Conservation (phyloP, 2,113 vertebrate genomes). For the Chiloscyllium plagiosum region DNA sequence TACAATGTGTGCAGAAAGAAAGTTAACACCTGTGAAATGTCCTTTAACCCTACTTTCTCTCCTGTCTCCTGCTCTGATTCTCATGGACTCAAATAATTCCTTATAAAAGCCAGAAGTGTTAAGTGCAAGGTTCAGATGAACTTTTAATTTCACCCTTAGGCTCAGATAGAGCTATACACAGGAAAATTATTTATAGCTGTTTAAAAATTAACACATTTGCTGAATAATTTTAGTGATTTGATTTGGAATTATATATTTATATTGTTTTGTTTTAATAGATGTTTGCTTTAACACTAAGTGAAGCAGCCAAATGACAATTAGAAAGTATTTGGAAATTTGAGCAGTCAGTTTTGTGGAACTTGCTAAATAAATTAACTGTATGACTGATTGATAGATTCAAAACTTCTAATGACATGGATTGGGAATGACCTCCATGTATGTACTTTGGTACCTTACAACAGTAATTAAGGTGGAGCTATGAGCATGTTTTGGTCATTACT, state of each 20-base stretch:
- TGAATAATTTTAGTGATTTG: not conserved
- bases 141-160: not conserved
- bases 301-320: not conserved
- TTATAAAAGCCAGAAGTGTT: not conserved
- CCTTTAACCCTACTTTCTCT: not conserved
- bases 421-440: not conserved
- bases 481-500: not conserved
- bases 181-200: not conserved
- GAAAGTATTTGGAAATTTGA: not conserved
- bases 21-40: not conserved
- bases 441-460: not conserved
- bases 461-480: not conserved
- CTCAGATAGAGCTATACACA: not conserved
- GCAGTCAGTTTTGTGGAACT: not conserved
- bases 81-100: not conserved
- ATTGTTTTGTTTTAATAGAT: not conserved
- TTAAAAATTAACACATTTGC: not conserved
- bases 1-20: not conserved
- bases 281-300: not conserved
- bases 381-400: not conserved
- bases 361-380: not conserved
- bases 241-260: not conserved
- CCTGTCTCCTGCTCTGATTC: not conserved
- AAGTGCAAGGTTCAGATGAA: slow-evolving; percentile 2
- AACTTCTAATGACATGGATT: not conserved